Percentiles rank a stretch among this genome's conserved stretches.
phyloP scores from a whole-genome alignment of 2,113 vertebrate species.

The Alaudala cheleensis region DNA sequence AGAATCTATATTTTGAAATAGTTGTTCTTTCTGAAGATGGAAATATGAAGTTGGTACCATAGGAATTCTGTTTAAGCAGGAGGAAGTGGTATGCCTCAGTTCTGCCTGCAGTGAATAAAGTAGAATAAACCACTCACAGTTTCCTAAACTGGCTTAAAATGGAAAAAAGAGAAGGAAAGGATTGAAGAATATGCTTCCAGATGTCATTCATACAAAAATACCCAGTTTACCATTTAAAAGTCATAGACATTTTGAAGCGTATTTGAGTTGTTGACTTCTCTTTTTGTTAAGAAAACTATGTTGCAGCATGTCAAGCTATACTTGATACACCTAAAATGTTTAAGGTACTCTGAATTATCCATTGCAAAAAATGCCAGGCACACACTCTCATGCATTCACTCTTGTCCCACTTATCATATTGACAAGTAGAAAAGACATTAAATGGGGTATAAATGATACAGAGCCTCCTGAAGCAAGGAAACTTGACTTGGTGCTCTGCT shows the following conservation, averaged over 20 bases:
- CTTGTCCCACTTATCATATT: constrained; percentile 41
- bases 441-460: constrained; percentile 44
- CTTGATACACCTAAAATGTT: constrained; percentile 52
- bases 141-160: constrained; percentile 43
- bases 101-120: constrained; percentile 13
- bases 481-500: constrained; percentile 55
- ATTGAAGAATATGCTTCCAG: constrained; percentile 19
- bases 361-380: constrained; percentile 55
- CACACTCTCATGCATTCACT: constrained; percentile 7
- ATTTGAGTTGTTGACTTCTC: constrained; percentile 32
- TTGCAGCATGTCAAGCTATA: constrained; percentile 31
- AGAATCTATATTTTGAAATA: neutral
- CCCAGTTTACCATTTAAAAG: constrained; percentile 27
- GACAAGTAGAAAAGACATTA: constrained; percentile 59
- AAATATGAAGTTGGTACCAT: neutral
- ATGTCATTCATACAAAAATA: constrained; percentile 36
- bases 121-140: constrained; percentile 11
- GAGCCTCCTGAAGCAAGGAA: constrained; percentile 44
- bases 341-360: constrained; percentile 57
- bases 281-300: constrained; percentile 25
- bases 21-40: neutral
- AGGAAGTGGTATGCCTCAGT: constrained; percentile 3
- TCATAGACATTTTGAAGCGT: constrained; percentile 42
- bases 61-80: constrained; percentile 31
- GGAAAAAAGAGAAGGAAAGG: neutral